Base-by-base conservation (phyloP, 2,113 vertebrate genomes). In the Centrocercus urophasianus region DNA sequence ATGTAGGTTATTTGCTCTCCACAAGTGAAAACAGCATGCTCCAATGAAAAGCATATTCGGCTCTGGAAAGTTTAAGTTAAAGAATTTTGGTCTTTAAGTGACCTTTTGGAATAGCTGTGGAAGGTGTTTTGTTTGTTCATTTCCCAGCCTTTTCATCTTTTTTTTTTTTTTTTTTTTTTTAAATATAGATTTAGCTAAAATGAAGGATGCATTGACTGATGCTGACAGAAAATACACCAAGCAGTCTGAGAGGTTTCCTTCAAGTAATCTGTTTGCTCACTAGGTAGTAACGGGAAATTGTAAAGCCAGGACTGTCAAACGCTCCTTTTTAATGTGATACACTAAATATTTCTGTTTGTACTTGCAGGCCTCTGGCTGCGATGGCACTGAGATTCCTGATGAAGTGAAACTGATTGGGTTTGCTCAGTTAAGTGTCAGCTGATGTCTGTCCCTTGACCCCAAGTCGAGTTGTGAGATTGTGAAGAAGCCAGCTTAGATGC, bases 321-420 rank as follows among this genome's bases (percentile, higher is more conserved):
- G 28, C 34, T 89, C 56, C 60, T 87, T 45, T 93, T 60, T 61
- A 48, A 36, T 0, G 0, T 72, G 77, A 69, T 76, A 19, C 50
- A 88, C 65, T 97, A 54, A 97, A 72, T n/a, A 3, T 83, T 95
- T 92, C 61, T 94, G 21, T 93, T 88, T 93, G 63, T 88, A 80
- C 82, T 97, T 97, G 16, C 98, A 99, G 99, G 99, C 97, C 61
- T 99, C 99, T 61, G 97, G 98, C 97, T 99, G 99, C 28, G 99
- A 99, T 75, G 98, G 98, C 90, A 97, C 98, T 2, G 99, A 99
- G 98, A 99, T 98, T 94, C 99, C 99, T 0, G 99, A 99, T 56
- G 99, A 99, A 97, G 98, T 99, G 97, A 99, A 99, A 98, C 97
- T 99, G 98, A 99, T 99, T 77, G 99, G 99, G 96, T 99, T 99